Conservation (phyloP, 2,888 invertebrate genomes). For the Pollenia angustigena region DNA sequence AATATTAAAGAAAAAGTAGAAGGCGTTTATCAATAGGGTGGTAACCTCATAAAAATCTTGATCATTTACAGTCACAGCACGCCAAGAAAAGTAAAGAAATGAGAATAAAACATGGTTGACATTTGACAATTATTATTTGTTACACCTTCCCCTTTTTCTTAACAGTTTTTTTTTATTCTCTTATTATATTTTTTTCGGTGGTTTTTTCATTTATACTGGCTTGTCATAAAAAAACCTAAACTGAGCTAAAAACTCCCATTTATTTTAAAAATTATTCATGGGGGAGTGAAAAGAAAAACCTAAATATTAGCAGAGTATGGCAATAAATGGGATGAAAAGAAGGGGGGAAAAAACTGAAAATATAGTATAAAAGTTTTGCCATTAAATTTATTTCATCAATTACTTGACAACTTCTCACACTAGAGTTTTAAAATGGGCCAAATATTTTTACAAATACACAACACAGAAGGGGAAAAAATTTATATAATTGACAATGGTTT, state of each 20-base stretch:
- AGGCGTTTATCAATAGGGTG: slow-evolving; percentile 38
- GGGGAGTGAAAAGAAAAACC: background rate
- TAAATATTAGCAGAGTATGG: background rate
- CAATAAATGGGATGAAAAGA: background rate
- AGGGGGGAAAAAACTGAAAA: slow-evolving; percentile 4
- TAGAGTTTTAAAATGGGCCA: slow-evolving; percentile 14
- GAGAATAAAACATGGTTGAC: slow-evolving; percentile 58
- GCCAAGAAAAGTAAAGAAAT: slow-evolving; percentile 2
- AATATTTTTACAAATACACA: background rate
- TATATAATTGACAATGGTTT: background rate
- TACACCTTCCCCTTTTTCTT: slow-evolving; percentile 5
- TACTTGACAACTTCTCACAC: slow-evolving; percentile 64
- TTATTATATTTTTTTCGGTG: background rate
- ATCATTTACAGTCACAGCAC: slow-evolving; percentile 42
- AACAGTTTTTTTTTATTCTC: background rate
- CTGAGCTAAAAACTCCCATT: slow-evolving; percentile 36
- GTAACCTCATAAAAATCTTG: slow-evolving; percentile 51
- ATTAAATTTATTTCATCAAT: slow-evolving; percentile 71
- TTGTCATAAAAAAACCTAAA: slow-evolving; percentile 7
- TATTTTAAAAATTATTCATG: slow-evolving; percentile 47
- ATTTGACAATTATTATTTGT: slow-evolving; percentile 70
- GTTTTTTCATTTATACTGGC: background rate
- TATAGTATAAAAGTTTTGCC: slow-evolving; percentile 62
- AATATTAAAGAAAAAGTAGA: background rate
- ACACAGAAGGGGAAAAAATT: background rate